A percentile compares a stretch with the other conserved stretches of the same genome.
Evolutionary conservation across 2,113 vertebrate genomes (phyloP).

Genomic region (Gobiocypris rarus): DNA sequence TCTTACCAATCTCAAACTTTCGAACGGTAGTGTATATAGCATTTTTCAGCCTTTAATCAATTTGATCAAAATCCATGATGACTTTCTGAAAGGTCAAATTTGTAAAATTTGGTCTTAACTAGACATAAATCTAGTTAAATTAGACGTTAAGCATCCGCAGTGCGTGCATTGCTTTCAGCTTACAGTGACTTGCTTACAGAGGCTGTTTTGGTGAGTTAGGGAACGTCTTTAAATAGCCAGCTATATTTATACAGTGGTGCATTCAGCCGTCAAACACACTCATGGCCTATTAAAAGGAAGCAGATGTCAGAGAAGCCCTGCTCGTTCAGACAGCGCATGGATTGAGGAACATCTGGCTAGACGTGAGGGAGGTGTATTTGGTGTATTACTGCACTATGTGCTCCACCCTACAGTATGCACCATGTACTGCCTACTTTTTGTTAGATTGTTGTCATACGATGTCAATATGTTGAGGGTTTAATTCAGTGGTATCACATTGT

Average conservation of each 20-base stretch:
- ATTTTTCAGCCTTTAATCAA: neutral
- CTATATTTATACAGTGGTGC: conserved; percentile 56
- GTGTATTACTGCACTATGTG: no score
- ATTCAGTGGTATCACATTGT: neutral
- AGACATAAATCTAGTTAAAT: neutral
- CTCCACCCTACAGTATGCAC: neutral
- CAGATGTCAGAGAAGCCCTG: conserved; percentile 13
- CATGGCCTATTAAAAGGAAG: conserved; percentile 47
- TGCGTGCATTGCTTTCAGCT: neutral
- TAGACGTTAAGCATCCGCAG: neutral
- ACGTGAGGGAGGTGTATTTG: neutral
- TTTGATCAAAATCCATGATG: neutral
- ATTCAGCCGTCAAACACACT: conserved; percentile 38
- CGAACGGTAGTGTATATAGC: neutral
- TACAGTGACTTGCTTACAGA: neutral
- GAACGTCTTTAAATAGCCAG: conserved; percentile 47
- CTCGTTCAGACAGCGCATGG: neutral
- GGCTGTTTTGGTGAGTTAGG: conserved; percentile 22
- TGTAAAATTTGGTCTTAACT: neutral
- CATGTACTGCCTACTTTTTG: neutral
- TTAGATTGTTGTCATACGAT: neutral
- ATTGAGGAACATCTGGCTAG: conserved; percentile 7
- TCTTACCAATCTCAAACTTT: neutral
- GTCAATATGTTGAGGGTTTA: neutral
- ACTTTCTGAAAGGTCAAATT: neutral